These are phyloP conservation scores for Heliconius hermathena DNA, from an alignment of 1,140 invertebrate species.

Conservation along the genomic window DNA sequence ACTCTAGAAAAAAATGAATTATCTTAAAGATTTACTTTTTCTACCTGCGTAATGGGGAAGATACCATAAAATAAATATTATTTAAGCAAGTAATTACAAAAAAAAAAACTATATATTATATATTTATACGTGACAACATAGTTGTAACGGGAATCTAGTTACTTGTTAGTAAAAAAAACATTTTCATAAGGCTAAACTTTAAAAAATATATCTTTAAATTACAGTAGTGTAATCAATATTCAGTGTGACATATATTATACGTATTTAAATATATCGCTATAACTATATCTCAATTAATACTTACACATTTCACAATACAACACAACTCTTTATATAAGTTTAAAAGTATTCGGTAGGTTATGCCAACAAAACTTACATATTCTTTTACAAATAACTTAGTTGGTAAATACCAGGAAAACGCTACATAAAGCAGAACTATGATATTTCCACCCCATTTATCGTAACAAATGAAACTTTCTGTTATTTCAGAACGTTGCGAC, in stretches of 20 bases:
- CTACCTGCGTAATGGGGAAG: too few relatives aligned
- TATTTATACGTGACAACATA: neutral
- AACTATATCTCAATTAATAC: neutral
- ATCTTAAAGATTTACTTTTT: too few relatives aligned
- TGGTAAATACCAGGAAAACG: constrained; percentile 16
- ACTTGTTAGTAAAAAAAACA: too few relatives aligned
- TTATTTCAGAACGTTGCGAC: constrained; percentile 26
- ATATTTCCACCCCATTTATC: constrained; percentile 29
- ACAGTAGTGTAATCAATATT: neutral
- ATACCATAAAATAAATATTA: too few relatives aligned
- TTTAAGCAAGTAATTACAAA: neutral
- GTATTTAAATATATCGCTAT: neutral
- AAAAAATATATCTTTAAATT: neutral
- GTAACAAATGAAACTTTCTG: constrained; percentile 31
- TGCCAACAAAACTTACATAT: constrained; percentile 15
- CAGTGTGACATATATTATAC: too few relatives aligned
- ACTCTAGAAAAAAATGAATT: too few relatives aligned
- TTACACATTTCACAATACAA: neutral
- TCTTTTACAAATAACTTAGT: constrained; percentile 11
- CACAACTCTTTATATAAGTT: neutral
- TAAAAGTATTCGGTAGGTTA: neutral
- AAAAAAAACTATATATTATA: too few relatives aligned
- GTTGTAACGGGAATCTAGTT: neutral
- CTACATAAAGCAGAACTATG: constrained; percentile 19
- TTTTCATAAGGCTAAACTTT: too few relatives aligned